A percentile compares a stretch with the other conserved stretches of the same genome.
phyloP scores from a whole-genome alignment of 92 coral and sea anemone genomes.

The Siderastrea radians region DNA sequence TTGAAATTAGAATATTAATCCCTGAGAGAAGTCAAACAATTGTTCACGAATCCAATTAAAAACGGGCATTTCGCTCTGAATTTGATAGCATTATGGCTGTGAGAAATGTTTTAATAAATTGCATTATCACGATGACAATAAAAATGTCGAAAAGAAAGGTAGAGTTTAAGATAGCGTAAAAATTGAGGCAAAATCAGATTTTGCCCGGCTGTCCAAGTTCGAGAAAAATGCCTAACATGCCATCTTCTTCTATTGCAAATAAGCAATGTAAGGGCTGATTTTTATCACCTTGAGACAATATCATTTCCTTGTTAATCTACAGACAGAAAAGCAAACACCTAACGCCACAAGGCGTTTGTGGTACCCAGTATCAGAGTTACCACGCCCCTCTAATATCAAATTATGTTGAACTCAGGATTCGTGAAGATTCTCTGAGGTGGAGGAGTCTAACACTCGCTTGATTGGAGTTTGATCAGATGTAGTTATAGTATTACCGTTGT shows the following conservation, averaged over 20 bases:
- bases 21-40: constrained; percentile 12
- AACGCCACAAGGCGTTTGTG: neutral
- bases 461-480: neutral
- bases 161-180: neutral
- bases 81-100: neutral
- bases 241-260: neutral
- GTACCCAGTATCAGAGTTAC: neutral
- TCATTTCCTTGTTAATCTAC: neutral
- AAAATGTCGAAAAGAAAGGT: too few species aligned
- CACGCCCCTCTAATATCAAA: neutral
- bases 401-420: neutral
- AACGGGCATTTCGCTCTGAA: neutral
- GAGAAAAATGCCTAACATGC: too few species aligned
- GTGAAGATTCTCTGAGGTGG: neutral
- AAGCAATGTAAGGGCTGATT: neutral
- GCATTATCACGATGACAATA: too few species aligned
- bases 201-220: neutral
- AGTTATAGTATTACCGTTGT: neutral
- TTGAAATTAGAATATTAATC: constrained; percentile 31
- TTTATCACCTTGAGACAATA: neutral
- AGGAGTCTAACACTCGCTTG: neutral
- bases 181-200: neutral
- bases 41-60: constrained; percentile 12
- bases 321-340: constrained; percentile 15
- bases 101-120: neutral